Conservation (phyloP, 1,140 invertebrate genomes). For the Sycophaga agraensis region DNA sequence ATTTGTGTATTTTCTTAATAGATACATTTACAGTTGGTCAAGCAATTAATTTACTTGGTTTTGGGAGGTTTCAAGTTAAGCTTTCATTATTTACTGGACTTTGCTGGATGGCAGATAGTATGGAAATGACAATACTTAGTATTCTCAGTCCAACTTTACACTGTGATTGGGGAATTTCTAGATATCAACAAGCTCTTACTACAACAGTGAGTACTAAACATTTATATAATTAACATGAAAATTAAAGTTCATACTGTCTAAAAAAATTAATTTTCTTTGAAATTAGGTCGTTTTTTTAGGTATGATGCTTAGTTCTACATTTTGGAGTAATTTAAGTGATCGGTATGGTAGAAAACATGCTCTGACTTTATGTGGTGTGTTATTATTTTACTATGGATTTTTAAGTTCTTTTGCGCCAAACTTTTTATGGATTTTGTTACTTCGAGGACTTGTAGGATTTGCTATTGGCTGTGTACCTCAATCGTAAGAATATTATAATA, state of each 20-base stretch:
- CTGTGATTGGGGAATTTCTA: constrained; percentile 89
- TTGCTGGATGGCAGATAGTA: constrained; percentile 96
- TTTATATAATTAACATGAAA: neutral
- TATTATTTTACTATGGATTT: constrained; percentile 89
- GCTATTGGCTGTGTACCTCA: constrained; percentile 95
- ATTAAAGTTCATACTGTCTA: neutral
- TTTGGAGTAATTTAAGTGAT: constrained; percentile 95
- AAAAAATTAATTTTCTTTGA: too few species aligned
- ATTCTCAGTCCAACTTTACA: constrained; percentile 90
- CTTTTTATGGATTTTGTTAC: constrained; percentile 86
- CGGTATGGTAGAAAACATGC: constrained; percentile 91
- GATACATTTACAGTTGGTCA: constrained; percentile 94
- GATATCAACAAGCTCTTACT: constrained; percentile 74
- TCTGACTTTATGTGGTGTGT: constrained; percentile 80
- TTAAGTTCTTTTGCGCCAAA: constrained; percentile 88
- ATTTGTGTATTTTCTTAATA: constrained; percentile 52
- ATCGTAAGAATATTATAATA: constrained; percentile 73
- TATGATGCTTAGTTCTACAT: constrained; percentile 95
- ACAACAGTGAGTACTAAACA: constrained; percentile 63
- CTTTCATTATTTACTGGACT: constrained; percentile 81
- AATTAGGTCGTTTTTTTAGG: constrained; percentile 88
- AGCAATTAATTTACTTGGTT: constrained; percentile 92
- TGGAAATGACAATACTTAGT: constrained; percentile 97
- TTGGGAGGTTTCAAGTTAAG: constrained; percentile 95
- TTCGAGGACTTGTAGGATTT: constrained; percentile 91